phyloP scores from a whole-genome alignment of 2,888 invertebrate species.

The Steinernema hermaphroditum region DNA sequence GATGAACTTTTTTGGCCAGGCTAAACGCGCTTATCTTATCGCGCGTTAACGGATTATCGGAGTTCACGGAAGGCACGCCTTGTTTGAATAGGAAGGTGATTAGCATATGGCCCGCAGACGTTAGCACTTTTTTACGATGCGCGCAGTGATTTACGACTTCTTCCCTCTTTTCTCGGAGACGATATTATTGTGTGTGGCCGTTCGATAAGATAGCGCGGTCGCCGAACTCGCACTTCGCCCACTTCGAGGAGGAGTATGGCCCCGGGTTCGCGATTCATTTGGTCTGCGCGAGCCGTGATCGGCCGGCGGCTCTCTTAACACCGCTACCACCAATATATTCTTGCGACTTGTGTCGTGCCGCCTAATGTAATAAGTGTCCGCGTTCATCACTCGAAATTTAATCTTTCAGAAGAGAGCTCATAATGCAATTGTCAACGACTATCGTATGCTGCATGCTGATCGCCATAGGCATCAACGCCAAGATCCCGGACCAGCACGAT shows the following conservation, averaged over 20 bases:
- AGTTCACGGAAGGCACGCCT: neutral
- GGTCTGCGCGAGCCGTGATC: neutral
- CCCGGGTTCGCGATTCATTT: neutral
- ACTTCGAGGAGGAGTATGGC: neutral
- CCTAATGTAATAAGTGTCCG: constrained; percentile 29
- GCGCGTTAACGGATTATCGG: constrained; percentile 13
- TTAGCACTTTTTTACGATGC: constrained; percentile 27
- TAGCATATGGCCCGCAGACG: constrained; percentile 27
- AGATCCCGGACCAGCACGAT: neutral
- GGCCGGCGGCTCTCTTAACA: neutral
- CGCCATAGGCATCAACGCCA: neutral
- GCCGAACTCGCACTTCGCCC: neutral
- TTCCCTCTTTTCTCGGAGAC: neutral
- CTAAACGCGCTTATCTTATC: neutral
- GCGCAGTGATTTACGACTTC: constrained; percentile 17
- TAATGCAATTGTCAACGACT: constrained; percentile 1
- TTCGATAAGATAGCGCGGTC: constrained; percentile 5
- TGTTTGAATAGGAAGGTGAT: constrained; percentile 20
- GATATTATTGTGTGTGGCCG: constrained; percentile 13
- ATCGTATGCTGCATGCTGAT: neutral
- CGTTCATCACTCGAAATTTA: constrained; percentile 14
- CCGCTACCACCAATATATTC: neutral
- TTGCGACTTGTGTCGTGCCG: constrained; percentile 20
- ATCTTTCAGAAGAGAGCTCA: constrained; percentile 4
- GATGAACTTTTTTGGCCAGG: neutral